Evolutionary conservation across 2,113 vertebrate species (phyloP).

Genomic region (Bothrops jararaca): DNA sequence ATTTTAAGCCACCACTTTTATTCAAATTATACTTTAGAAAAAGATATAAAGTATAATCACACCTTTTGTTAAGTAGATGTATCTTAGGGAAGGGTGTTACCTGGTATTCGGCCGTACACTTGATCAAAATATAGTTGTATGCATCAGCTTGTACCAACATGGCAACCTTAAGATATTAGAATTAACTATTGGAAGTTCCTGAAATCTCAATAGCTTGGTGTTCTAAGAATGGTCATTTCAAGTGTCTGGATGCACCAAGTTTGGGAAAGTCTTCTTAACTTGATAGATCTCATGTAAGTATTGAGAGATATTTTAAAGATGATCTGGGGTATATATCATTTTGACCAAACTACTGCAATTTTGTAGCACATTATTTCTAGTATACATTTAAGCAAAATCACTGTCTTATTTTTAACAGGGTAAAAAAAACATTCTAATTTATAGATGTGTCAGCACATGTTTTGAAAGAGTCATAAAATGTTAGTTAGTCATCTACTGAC

Average conservation of each 20-base stretch:
- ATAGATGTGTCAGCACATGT: not conserved
- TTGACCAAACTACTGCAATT: not conserved
- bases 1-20: not conserved
- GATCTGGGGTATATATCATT: not conserved
- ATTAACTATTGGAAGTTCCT: not conserved
- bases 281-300: not conserved
- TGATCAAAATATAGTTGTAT: not conserved
- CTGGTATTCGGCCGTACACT: not conserved
- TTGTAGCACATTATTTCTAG: not conserved
- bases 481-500: slow-evolving; percentile 16
- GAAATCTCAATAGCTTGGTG: not conserved
- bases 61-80: not conserved
- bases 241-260: not conserved
- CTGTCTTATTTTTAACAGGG: not conserved
- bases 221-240: not conserved
- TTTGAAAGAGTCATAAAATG: slow-evolving; percentile 34
- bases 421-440: not conserved
- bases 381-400: not conserved
- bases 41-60: not conserved
- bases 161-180: not conserved
- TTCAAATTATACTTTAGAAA: not conserved
- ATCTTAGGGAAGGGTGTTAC: not conserved
- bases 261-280: not conserved
- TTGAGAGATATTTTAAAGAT: not conserved
- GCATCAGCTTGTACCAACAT: not conserved